A percentile compares a stretch with the other conserved stretches of the same genome.
Conservation (phyloP, 2,797 vertebrate species). For the Cetoscarus ocellatus region DNA sequence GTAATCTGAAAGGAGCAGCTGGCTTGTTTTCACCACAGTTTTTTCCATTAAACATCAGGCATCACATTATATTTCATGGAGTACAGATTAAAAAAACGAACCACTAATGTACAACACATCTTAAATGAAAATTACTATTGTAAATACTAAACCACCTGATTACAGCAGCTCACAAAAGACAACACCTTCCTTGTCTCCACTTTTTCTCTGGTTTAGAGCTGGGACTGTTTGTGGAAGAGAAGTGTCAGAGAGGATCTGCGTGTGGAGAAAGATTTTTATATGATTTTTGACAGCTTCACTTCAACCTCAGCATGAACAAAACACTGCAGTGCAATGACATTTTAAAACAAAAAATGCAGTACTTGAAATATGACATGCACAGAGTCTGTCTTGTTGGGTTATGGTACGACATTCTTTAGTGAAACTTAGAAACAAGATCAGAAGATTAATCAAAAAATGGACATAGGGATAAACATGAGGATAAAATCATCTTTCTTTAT, state of each 20-base stretch:
- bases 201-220: neutral
- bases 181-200: too few relatives aligned
- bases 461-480: too few relatives aligned
- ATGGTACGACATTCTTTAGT: neutral
- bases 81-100: too few relatives aligned
- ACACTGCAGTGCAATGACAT: neutral
- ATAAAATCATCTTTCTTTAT: too few relatives aligned
- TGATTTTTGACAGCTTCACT: conserved; percentile 4
- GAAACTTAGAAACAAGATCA: conserved; percentile 2
- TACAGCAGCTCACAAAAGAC: too few relatives aligned
- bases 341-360: neutral
- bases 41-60: neutral
- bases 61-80: too few relatives aligned
- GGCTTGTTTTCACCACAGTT: neutral
- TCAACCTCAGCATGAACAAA: neutral
- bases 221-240: neutral
- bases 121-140: too few relatives aligned
- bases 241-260: neutral
- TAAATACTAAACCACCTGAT: too few relatives aligned
- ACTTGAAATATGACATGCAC: neutral
- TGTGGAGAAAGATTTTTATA: conserved; percentile 3
- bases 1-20: neutral
- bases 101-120: too few relatives aligned
- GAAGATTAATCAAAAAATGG: too few relatives aligned
- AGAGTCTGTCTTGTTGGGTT: too few relatives aligned